Percentiles rank a stretch among this genome's conserved stretches.
phyloP scores from a whole-genome alignment of 2,888 invertebrate genomes.

The Drosophila subsilvestris region DNA sequence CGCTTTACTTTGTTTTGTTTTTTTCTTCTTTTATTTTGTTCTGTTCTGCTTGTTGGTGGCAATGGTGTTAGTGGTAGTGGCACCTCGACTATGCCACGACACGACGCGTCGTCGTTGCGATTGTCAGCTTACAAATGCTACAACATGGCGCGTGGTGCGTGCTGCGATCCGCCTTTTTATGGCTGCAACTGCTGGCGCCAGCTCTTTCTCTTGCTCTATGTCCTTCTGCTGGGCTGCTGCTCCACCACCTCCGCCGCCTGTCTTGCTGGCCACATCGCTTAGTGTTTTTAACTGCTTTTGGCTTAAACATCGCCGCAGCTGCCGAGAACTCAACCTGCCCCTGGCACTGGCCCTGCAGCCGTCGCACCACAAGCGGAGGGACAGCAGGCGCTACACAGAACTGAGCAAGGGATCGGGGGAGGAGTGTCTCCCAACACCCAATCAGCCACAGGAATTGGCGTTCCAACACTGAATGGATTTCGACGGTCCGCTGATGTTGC shows the following conservation, averaged over 20 bases:
- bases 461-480: background rate
- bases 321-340: slow-evolving; percentile 41
- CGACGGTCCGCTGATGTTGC: background rate
- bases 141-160: slow-evolving; percentile 45
- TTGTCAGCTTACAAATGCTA: slow-evolving; percentile 66
- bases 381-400: background rate
- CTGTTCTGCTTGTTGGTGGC: slow-evolving; percentile 28
- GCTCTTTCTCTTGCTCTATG: background rate
- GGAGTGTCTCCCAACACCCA: background rate
- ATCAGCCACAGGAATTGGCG: background rate
- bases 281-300: slow-evolving; percentile 49
- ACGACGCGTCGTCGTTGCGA: slow-evolving; percentile 36
- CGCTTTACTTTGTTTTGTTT: background rate
- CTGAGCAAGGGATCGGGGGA: background rate
- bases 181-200: slow-evolving; percentile 51
- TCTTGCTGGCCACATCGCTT: slow-evolving; percentile 19
- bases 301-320: slow-evolving; percentile 44
- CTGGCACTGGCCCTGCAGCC: slow-evolving; percentile 1
- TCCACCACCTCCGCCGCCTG: background rate
- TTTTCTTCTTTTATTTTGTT: slow-evolving; percentile 6
- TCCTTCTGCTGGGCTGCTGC: slow-evolving; percentile 7
- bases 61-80: slow-evolving; percentile 7
- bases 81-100: slow-evolving; percentile 1
- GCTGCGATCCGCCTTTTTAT: slow-evolving; percentile 54
- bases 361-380: background rate